phyloP scores from a whole-genome alignment of 1,140 invertebrate species.

The Octopus sinensis region DNA sequence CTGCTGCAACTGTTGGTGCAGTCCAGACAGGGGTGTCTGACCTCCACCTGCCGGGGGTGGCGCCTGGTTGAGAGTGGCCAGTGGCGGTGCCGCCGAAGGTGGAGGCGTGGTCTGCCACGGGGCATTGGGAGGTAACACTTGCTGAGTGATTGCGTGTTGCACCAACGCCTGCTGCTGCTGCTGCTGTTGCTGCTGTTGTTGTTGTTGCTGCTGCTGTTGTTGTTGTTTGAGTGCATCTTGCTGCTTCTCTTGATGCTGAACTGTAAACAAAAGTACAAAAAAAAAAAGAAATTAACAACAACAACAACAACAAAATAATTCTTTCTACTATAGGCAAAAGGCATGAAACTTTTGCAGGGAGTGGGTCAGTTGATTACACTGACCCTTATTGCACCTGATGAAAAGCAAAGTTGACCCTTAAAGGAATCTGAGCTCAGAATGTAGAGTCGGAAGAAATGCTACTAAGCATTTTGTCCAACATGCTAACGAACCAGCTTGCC shows the following conservation, averaged over 20 bases:
- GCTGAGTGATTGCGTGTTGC: constrained; percentile 46
- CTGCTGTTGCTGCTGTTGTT: constrained; percentile 25
- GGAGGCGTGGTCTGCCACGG: constrained; percentile 50
- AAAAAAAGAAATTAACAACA: not conserved
- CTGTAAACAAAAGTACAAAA: not conserved
- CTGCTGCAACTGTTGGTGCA: constrained; percentile 72
- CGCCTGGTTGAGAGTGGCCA: constrained; percentile 14
- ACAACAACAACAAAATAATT: no score
- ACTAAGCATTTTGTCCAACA: no score
- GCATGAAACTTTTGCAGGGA: no score
- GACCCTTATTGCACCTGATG: no score
- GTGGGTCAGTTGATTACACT: no score
- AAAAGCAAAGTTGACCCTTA: no score
- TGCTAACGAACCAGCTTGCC: no score
- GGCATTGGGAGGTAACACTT: constrained; percentile 36
- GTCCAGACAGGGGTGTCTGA: constrained; percentile 42
- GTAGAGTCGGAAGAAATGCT: no score
- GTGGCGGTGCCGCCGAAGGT: constrained; percentile 60
- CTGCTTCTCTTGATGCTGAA: not conserved
- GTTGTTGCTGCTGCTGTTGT: constrained; percentile 43
- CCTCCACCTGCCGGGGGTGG: constrained; percentile 33
- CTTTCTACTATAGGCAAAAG: no score
- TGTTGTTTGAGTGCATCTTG: constrained; percentile 34
- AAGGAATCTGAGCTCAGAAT: no score
- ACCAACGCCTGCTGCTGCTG: constrained; percentile 41